Percentiles rank a stretch among this genome's conserved stretches.
These are phyloP conservation scores for Gracilinanus agilis DNA, from an alignment of 2,113 vertebrate species.

Conservation along the genomic window DNA sequence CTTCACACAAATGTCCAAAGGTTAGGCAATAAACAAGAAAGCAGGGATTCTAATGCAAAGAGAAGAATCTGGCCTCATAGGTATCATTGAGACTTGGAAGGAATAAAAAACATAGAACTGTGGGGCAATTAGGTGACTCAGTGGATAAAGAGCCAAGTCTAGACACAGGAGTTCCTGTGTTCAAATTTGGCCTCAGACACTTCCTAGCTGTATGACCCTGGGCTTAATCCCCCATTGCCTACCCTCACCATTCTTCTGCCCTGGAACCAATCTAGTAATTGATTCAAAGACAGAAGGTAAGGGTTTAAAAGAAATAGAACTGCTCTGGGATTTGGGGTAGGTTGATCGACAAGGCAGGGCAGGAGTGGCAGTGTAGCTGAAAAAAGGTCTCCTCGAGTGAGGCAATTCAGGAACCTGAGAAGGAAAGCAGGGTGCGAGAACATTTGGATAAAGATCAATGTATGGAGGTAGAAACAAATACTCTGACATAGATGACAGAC, in stretches of 20 bases:
- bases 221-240: too few relatives aligned
- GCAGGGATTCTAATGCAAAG: background rate
- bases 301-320: background rate
- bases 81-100: background rate
- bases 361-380: background rate
- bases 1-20: background rate
- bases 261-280: too few relatives aligned
- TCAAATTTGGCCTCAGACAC: too few relatives aligned
- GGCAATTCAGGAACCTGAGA: background rate
- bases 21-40: background rate
- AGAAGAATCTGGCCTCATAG: background rate
- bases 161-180: too few relatives aligned
- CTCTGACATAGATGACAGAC: background rate
- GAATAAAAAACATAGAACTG: background rate
- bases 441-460: background rate
- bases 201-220: too few relatives aligned
- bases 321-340: background rate
- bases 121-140: too few relatives aligned
- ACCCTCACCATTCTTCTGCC: too few relatives aligned
- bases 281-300: too few relatives aligned
- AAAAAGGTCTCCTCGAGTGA: background rate
- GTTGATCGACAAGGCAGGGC: rapidly evolving
- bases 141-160: too few relatives aligned
- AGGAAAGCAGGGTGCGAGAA: background rate
- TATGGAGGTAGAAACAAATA: background rate